These are phyloP conservation scores for Parnassius mnemosyne DNA, from an alignment of 2,888 invertebrate species.

Conservation along the genomic window DNA sequence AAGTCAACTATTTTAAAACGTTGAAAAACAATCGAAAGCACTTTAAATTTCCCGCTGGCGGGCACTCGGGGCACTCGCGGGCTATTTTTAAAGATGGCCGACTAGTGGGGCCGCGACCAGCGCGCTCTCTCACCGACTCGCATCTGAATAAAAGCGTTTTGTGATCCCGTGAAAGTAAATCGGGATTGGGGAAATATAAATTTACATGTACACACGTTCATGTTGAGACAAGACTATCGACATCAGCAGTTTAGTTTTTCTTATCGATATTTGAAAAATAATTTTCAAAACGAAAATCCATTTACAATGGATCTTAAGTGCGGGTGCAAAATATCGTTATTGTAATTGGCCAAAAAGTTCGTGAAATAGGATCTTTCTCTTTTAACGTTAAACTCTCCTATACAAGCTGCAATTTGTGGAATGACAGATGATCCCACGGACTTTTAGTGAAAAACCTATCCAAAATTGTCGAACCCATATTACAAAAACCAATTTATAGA, in stretches of 20 bases:
- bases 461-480: too few species aligned
- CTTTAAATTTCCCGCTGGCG: constrained; percentile 27
- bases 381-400: too few species aligned
- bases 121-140: constrained; percentile 45
- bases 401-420: too few species aligned
- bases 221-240: constrained; percentile 35
- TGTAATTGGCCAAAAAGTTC: too few species aligned
- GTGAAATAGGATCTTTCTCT: too few species aligned
- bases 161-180: constrained; percentile 53
- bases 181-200: constrained; percentile 69
- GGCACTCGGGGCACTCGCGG: constrained; percentile 36
- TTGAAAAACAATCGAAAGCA: constrained; percentile 30
- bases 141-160: constrained; percentile 47
- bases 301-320: too few species aligned
- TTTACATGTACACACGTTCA: constrained; percentile 47
- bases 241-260: not conserved
- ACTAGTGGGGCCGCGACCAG: constrained; percentile 41
- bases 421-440: too few species aligned
- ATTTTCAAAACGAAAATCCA: too few species aligned
- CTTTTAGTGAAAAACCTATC: too few species aligned
- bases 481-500: too few species aligned
- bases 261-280: constrained; percentile 13
- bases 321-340: too few species aligned
- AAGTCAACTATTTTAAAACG: constrained; percentile 36
- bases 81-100: constrained; percentile 48